phyloP scores from a whole-genome alignment of 1,140 invertebrate genomes.

The Megalonaias nervosa region DNA sequence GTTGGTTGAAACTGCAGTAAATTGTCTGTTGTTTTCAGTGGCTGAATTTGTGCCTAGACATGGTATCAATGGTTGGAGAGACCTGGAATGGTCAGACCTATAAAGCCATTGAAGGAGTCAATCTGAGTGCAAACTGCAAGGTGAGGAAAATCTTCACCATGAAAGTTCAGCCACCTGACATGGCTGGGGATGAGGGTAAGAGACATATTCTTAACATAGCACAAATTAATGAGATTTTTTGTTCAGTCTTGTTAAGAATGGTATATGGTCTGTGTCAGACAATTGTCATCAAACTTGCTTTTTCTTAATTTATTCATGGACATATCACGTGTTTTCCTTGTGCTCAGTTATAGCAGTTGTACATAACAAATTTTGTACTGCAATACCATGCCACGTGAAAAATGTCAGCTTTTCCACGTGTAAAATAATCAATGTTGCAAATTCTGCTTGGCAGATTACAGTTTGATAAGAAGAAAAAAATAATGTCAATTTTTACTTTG shows the following conservation, averaged over 20 bases:
- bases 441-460: too few relatives aligned
- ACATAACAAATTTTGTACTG: too few relatives aligned
- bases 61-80: constrained; percentile 66
- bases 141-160: constrained; percentile 67
- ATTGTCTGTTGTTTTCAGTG: constrained; percentile 55
- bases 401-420: too few relatives aligned
- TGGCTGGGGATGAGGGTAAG: constrained; percentile 67
- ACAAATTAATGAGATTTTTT: neutral
- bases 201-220: neutral
- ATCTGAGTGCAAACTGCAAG: constrained; percentile 68
- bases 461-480: too few relatives aligned
- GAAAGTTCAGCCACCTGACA: constrained; percentile 66
- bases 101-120: constrained; percentile 63
- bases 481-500: too few relatives aligned
- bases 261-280: neutral
- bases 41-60: constrained; percentile 67
- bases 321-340: neutral
- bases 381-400: too few relatives aligned
- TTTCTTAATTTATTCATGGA: neutral
- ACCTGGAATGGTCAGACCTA: constrained; percentile 67
- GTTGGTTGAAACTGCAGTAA: neutral
- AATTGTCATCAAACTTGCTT: neutral
- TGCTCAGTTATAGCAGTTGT: neutral
- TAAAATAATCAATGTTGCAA: too few relatives aligned
- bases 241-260: neutral